These are phyloP conservation scores for Drosophila neotestacea DNA, from an alignment of 2,888 invertebrate genomes.

Conservation along the genomic window DNA sequence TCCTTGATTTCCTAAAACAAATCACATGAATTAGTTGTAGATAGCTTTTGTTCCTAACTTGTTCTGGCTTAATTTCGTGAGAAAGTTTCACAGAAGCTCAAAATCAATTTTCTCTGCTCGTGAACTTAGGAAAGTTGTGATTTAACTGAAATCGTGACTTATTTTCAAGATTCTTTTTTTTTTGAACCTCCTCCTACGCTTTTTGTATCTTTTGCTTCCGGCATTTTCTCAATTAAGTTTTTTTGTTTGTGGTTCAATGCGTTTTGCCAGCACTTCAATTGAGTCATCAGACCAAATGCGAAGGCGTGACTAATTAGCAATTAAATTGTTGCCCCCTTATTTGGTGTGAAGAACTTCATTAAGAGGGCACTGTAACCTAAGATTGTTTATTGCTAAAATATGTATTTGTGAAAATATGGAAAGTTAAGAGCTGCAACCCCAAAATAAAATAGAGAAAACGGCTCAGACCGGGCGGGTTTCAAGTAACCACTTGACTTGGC, in stretches of 20 bases:
- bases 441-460: conserved; percentile 15
- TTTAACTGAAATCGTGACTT: conserved; percentile 23
- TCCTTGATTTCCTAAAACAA: not conserved
- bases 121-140: conserved; percentile 6
- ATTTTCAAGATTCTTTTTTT: conserved; percentile 7
- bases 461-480: conserved; percentile 41
- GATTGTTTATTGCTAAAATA: conserved; percentile 39
- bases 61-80: conserved; percentile 8
- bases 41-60: not conserved
- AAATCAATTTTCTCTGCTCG: conserved; percentile 10
- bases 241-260: conserved; percentile 50
- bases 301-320: conserved; percentile 76
- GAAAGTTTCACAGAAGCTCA: conserved; percentile 17
- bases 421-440: conserved; percentile 43
- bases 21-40: not conserved
- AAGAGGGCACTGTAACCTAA: conserved; percentile 1
- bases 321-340: conserved; percentile 55
- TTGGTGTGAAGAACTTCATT: conserved; percentile 61
- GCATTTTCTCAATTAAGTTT: conserved; percentile 53
- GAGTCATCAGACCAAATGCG: conserved; percentile 53
- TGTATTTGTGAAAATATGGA: conserved; percentile 47
- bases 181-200: not conserved
- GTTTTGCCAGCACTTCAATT: conserved; percentile 52
- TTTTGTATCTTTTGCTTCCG: conserved; percentile 30
- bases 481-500: conserved; percentile 50